phyloP scores from a whole-genome alignment of 30 jellyfish, hydroid and myxozoan species.

The Mastigias papua region DNA sequence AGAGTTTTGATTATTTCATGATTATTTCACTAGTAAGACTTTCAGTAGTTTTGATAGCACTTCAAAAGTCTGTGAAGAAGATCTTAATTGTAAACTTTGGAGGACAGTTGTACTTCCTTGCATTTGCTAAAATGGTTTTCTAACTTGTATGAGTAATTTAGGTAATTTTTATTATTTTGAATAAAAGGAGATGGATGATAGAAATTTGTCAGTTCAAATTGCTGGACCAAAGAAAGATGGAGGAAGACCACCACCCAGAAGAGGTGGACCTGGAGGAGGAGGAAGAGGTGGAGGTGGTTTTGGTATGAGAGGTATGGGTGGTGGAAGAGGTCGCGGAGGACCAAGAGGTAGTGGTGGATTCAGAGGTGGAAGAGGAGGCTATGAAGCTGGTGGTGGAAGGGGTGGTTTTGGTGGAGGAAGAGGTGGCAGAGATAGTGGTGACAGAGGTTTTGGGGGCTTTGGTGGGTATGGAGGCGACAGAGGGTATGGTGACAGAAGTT shows the following conservation, averaged over 20 bases:
- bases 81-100: too few relatives aligned
- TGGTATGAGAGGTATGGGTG: slow-evolving; percentile 64
- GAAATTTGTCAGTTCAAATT: slow-evolving; percentile 64
- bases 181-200: slow-evolving; percentile 52
- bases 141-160: neutral
- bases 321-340: slow-evolving; percentile 66
- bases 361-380: slow-evolving; percentile 45
- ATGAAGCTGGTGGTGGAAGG: slow-evolving; percentile 50
- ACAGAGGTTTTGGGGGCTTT: slow-evolving; percentile 62
- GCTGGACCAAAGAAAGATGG: slow-evolving; percentile 80
- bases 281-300: slow-evolving; percentile 82
- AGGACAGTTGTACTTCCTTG: neutral
- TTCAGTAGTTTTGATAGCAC: too few relatives aligned
- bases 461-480: slow-evolving; percentile 52
- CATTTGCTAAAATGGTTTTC: too few relatives aligned
- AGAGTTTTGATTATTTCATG: too few relatives aligned
- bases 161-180: too few relatives aligned
- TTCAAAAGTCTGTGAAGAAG: too few relatives aligned
- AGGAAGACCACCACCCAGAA: slow-evolving; percentile 64
- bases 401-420: slow-evolving; percentile 70
- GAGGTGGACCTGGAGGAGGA: slow-evolving; percentile 68
- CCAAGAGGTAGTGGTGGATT: slow-evolving; percentile 72
- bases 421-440: slow-evolving; percentile 55
- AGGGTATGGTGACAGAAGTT: slow-evolving; percentile 6
- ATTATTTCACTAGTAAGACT: too few relatives aligned